phyloP scores from a whole-genome alignment of 2,797 vertebrate genomes.

The Lates japonicus region DNA sequence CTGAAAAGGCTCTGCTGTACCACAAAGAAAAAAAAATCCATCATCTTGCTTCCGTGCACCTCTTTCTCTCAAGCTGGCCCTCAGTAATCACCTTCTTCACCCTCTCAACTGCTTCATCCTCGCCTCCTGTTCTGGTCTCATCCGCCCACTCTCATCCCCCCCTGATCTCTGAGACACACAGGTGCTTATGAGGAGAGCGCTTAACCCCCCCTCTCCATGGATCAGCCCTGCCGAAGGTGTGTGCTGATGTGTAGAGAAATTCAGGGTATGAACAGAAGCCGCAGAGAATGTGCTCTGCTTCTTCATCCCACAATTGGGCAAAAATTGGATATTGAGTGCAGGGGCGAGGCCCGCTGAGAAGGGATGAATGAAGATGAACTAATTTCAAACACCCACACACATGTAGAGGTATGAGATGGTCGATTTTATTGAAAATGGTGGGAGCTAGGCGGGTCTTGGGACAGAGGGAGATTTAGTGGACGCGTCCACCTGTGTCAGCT shows the following conservation, averaged over 20 bases:
- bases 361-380: slow-evolving; percentile 65
- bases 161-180: slow-evolving; percentile 56
- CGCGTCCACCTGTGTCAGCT: slow-evolving; percentile 58
- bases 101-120: slow-evolving; percentile 61
- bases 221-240: slow-evolving; percentile 31
- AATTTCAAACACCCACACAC: slow-evolving; percentile 53
- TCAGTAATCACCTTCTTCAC: slow-evolving; percentile 69
- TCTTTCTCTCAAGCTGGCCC: slow-evolving; percentile 49
- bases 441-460: slow-evolving; percentile 17
- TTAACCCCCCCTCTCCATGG: slow-evolving; percentile 59
- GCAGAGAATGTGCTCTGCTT: slow-evolving; percentile 13
- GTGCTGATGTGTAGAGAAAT: slow-evolving; percentile 42
- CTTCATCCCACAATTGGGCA: slow-evolving; percentile 43
- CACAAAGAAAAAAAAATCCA: slow-evolving; percentile 36
- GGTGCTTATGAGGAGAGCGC: slow-evolving; percentile 63
- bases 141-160: slow-evolving; percentile 55
- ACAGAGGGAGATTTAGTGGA: slow-evolving; percentile 61
- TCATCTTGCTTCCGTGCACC: slow-evolving; percentile 47
- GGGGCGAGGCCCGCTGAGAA: slow-evolving; percentile 35
- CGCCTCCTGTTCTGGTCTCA: slow-evolving; percentile 44
- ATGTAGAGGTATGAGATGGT: slow-evolving; percentile 19
- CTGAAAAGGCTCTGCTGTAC: slow-evolving; percentile 31
- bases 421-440: slow-evolving; percentile 53
- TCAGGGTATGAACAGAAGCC: slow-evolving; percentile 17
- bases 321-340: slow-evolving; percentile 64